A percentile compares a stretch with the other conserved stretches of the same genome.
Evolutionary conservation across 2,113 vertebrate genomes (phyloP).

Genomic region (Columbina picui): DNA sequence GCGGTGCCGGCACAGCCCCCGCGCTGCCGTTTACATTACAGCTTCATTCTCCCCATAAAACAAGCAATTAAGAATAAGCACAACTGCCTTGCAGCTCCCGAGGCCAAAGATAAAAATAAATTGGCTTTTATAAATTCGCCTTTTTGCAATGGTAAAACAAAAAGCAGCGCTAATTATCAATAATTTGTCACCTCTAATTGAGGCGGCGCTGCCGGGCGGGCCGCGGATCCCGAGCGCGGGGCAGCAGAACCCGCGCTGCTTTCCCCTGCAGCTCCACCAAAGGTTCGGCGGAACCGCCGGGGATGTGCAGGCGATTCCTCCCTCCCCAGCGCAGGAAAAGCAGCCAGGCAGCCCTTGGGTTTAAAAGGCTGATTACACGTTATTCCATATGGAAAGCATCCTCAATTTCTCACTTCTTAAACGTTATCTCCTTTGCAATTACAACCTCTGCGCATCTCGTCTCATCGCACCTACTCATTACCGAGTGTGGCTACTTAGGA

Average conservation of each 20-base stretch:
- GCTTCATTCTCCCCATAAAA: constrained; percentile 62
- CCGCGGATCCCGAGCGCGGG: neutral
- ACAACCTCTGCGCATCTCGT: neutral
- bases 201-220: neutral
- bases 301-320: too few relatives aligned
- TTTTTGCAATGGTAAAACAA: neutral
- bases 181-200: constrained; percentile 43
- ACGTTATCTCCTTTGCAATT: neutral
- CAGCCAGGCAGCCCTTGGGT: neutral
- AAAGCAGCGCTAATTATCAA: constrained; percentile 24
- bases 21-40: neutral
- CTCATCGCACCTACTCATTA: neutral
- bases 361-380: neutral
- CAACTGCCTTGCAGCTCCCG: constrained; percentile 35
- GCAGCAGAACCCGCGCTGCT: too few relatives aligned
- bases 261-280: too few relatives aligned
- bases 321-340: too few relatives aligned
- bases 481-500: neutral
- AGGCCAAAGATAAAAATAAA: constrained; percentile 59
- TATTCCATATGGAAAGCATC: neutral
- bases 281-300: too few relatives aligned
- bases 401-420: neutral
- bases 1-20: neutral
- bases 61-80: constrained; percentile 54
- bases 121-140: constrained; percentile 34